A percentile compares a stretch with the other conserved stretches of the same genome.
phyloP scores from a whole-genome alignment of 2,113 vertebrate genomes.

The Shinisaurus crocodilurus region DNA sequence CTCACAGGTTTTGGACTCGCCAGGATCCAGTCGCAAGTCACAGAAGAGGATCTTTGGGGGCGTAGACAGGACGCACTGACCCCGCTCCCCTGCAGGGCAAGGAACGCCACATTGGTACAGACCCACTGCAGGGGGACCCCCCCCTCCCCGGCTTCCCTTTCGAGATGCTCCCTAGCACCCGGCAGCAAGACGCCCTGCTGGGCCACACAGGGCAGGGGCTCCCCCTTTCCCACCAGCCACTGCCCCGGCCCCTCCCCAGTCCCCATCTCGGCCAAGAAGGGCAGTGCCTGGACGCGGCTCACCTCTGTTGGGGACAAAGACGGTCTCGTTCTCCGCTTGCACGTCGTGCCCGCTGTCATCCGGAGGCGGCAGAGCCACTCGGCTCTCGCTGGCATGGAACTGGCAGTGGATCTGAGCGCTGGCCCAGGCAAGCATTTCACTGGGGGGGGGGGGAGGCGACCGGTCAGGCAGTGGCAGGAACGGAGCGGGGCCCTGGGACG shows the following conservation, averaged over 20 bases:
- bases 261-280: fast-evolving
- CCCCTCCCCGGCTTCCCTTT: too few relatives aligned
- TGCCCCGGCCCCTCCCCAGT: neutral
- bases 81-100: constrained; percentile 87
- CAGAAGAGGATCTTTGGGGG: constrained; percentile 98
- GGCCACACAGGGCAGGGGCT: too few relatives aligned
- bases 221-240: neutral
- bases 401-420: constrained; percentile 99
- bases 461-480: too few relatives aligned
- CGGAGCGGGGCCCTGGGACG: neutral
- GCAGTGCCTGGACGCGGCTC: constrained; percentile 40
- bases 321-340: constrained; percentile 95
- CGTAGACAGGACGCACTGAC: constrained; percentile 96
- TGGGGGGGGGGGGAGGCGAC: constrained; percentile 50
- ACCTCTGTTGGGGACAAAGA: constrained; percentile 97
- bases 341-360: constrained; percentile 91
- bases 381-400: constrained; percentile 93
- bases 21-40: constrained; percentile 93
- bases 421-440: constrained; percentile 97
- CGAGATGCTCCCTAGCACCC: neutral
- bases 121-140: fast-evolving
- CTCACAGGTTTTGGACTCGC: constrained; percentile 92
- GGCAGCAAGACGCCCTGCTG: neutral
- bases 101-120: neutral
- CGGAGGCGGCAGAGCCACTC: constrained; percentile 87